Percentiles rank a stretch among this genome's conserved stretches.
Conservation (phyloP, 2,113 vertebrate species). For the Cervus canadensis region DNA sequence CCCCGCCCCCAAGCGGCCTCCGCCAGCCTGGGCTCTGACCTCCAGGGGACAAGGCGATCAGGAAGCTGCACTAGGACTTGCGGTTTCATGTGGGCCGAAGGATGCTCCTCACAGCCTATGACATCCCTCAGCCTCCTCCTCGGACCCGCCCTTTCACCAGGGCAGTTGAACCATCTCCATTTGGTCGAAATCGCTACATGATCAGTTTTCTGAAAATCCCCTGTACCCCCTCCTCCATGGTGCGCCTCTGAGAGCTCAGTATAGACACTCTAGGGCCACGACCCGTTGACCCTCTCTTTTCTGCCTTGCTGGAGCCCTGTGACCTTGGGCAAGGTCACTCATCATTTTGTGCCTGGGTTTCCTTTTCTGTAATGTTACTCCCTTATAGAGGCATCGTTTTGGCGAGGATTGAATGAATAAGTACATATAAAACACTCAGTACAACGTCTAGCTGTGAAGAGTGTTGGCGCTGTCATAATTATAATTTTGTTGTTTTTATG, state of each 20-base stretch:
- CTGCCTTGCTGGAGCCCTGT: background rate
- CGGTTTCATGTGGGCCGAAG: rapidly evolving
- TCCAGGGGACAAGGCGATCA: rapidly evolving
- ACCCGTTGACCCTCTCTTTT: rapidly evolving
- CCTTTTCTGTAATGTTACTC: rapidly evolving
- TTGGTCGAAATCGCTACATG: rapidly evolving
- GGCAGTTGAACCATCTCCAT: rapidly evolving
- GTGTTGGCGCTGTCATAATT: background rate
- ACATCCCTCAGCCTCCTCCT: background rate
- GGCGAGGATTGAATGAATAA: background rate
- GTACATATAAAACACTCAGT: rapidly evolving
- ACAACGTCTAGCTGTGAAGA: background rate
- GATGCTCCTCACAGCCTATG: rapidly evolving
- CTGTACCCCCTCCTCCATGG: rapidly evolving
- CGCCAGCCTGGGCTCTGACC: rapidly evolving
- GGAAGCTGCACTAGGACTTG: rapidly evolving
- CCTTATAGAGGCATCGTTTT: rapidly evolving
- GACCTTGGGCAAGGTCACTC: background rate
- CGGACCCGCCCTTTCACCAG: rapidly evolving
- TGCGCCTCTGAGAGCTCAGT: rapidly evolving
- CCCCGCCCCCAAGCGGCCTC: rapidly evolving
- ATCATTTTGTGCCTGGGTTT: rapidly evolving
- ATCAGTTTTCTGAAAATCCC: rapidly evolving
- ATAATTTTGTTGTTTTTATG: background rate
- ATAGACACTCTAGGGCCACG: rapidly evolving